Evolutionary conservation across 2,113 vertebrate genomes (phyloP).

Genomic region (Crocuta crocuta): DNA sequence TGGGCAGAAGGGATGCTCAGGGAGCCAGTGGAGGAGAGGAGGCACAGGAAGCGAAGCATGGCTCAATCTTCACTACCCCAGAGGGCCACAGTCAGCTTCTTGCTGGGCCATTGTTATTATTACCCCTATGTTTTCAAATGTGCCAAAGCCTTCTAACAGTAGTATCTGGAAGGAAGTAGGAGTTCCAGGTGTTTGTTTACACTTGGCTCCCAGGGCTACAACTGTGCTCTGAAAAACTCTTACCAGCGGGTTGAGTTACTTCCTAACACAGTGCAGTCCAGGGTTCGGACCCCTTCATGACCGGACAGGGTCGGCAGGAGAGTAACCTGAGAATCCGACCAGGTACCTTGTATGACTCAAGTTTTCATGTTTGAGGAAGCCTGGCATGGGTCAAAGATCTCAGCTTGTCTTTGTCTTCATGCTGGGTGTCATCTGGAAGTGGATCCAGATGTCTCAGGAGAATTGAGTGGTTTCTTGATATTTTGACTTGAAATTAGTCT

Average conservation of each 20-base stretch:
- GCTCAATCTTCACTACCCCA: not conserved
- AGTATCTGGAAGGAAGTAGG: not conserved
- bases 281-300: not conserved
- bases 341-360: not conserved
- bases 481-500: constrained; percentile 61
- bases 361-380: not conserved
- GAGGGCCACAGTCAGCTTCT: not conserved
- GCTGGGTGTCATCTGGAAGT: not conserved
- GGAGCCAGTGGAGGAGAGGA: not conserved
- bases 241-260: not conserved
- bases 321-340: not conserved
- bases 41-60: not conserved
- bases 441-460: constrained; percentile 1
- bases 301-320: not conserved
- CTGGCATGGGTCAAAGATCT: not conserved
- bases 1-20: not conserved
- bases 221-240: not conserved
- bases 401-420: not conserved
- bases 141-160: not conserved
- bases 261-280: not conserved
- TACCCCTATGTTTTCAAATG: not conserved
- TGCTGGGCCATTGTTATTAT: not conserved
- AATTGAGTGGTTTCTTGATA: constrained; percentile 37
- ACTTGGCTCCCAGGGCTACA: not conserved
- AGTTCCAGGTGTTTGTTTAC: not conserved